phyloP scores from a whole-genome alignment of 2,113 vertebrate species.

The Macroglossus sobrinus region DNA sequence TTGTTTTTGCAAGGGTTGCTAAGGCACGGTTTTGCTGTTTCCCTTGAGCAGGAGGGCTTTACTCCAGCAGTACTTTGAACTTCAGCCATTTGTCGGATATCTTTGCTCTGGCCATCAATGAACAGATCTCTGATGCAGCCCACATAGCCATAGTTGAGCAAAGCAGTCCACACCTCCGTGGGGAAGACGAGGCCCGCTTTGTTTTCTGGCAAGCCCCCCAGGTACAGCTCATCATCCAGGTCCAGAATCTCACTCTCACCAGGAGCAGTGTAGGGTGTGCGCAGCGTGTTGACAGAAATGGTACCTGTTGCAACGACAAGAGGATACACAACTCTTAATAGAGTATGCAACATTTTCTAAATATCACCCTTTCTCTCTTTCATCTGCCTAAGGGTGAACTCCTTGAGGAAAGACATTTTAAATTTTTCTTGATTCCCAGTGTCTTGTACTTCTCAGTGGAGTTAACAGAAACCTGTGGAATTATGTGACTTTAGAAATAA shows the following conservation, averaged over 20 bases:
- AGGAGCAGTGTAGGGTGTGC: conserved; percentile 95
- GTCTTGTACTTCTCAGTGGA: background rate
- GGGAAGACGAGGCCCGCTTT: conserved; percentile 95
- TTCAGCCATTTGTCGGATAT: conserved; percentile 96
- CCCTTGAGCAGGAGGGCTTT: conserved; percentile 96
- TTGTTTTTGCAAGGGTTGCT: conserved; percentile 98
- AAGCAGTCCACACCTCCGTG: conserved; percentile 98
- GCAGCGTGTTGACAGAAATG: conserved; percentile 96
- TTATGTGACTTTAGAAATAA: background rate
- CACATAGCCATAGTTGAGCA: conserved; percentile 98
- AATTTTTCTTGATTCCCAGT: background rate
- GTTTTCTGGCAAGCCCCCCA: conserved; percentile 97
- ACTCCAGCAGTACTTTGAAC: conserved; percentile 95
- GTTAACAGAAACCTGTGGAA: background rate
- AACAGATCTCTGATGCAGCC: conserved; percentile 98
- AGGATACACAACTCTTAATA: background rate
- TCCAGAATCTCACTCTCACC: conserved; percentile 98
- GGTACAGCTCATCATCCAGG: conserved; percentile 95
- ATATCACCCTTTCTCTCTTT: background rate
- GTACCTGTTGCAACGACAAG: conserved; percentile 83
- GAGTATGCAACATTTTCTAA: fast-evolving
- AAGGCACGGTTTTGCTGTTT: conserved; percentile 95
- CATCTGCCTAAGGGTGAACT: background rate
- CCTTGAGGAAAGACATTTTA: background rate
- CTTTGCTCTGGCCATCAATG: conserved; percentile 98